A percentile compares a stretch with the other conserved stretches of the same genome.
phyloP scores from a whole-genome alignment of 1,140 invertebrate species.

The Zaprionus tsacasi region DNA sequence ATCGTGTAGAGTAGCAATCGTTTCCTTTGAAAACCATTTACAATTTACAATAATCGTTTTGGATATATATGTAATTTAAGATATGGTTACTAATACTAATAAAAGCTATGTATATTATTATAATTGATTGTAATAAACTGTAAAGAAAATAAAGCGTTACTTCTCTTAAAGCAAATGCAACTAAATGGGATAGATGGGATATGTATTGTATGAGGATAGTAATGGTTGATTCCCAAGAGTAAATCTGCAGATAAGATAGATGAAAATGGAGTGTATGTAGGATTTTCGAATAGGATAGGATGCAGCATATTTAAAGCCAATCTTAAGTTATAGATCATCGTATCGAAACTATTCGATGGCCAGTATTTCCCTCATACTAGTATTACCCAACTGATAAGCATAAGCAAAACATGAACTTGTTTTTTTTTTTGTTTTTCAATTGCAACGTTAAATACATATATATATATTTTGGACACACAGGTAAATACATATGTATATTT shows the following conservation, averaged over 20 bases:
- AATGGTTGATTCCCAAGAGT: too few species aligned
- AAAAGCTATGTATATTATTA: constrained; percentile 20
- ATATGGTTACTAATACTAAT: constrained; percentile 21
- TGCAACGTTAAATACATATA: constrained; percentile 43
- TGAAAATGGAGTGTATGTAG: too few species aligned
- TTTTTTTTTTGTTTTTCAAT: constrained; percentile 9
- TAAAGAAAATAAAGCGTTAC: not conserved
- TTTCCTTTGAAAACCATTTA: not conserved
- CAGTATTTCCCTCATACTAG: not conserved
- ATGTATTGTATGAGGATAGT: too few species aligned
- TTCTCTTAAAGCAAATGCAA: not conserved
- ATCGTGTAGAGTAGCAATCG: constrained; percentile 6
- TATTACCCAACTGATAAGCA: not conserved
- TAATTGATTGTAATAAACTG: constrained; percentile 23
- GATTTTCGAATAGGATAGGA: too few species aligned
- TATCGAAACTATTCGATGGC: not conserved
- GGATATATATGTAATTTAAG: constrained; percentile 7
- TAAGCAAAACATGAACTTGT: not conserved
- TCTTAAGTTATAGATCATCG: too few species aligned
- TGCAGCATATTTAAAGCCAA: too few species aligned
- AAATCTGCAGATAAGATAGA: too few species aligned
- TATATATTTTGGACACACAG: constrained; percentile 29
- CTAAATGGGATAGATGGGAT: not conserved
- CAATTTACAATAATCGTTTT: constrained; percentile 22
- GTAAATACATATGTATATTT: constrained; percentile 15